A percentile compares a stretch with the other conserved stretches of the same genome.
Evolutionary conservation across 2,797 vertebrate genomes (phyloP).

Genomic region (Pipistrellus kuhlii): DNA sequence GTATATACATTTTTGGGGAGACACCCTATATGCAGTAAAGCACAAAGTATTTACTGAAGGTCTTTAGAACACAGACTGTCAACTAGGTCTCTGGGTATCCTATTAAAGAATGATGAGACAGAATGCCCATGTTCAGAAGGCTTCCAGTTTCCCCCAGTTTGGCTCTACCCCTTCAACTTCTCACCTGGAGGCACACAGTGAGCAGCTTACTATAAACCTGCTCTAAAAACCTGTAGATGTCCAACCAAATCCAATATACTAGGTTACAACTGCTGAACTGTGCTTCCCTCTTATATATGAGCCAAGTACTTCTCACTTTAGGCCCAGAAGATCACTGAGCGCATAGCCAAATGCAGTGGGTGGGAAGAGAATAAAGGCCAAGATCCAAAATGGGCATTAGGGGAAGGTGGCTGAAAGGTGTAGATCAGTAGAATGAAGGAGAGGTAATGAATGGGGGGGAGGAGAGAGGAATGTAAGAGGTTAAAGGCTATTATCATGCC

Average conservation of each 20-base stretch:
- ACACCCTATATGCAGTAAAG: background rate
- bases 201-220: slow-evolving; percentile 30
- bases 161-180: background rate
- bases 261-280: background rate
- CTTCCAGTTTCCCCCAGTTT: background rate
- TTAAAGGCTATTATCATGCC: background rate
- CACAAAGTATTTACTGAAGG: slow-evolving; percentile 35
- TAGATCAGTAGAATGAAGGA: background rate
- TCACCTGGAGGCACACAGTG: background rate
- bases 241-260: background rate
- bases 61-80: slow-evolving; percentile 1
- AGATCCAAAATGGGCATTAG: background rate
- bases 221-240: slow-evolving; percentile 1
- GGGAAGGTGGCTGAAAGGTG: background rate
- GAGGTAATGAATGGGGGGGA: background rate
- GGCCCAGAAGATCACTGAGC: background rate
- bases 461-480: background rate
- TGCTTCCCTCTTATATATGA: background rate
- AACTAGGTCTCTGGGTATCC: background rate
- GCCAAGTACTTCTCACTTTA: background rate
- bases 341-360: background rate
- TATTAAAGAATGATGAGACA: background rate
- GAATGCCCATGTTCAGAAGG: background rate
- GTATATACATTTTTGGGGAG: too few species aligned
- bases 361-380: slow-evolving; percentile 4